phyloP scores from a whole-genome alignment of 2,113 vertebrate genomes.

The Elephantulus edwardii region DNA sequence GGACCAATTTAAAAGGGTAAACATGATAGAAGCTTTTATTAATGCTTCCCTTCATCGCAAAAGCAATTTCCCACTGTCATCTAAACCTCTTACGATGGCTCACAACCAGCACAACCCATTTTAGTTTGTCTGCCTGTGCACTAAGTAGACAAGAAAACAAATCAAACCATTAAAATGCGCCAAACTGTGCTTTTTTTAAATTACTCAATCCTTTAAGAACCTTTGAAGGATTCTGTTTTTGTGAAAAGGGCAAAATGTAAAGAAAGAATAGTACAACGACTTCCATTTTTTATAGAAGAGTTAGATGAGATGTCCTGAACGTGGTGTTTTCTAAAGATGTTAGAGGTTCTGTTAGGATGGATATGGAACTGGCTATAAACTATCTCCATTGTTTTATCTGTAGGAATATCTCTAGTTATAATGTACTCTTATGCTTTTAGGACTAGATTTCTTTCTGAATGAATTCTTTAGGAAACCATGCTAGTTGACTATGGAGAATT shows the following conservation, averaged over 20 bases:
- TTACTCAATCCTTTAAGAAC: constrained; percentile 47
- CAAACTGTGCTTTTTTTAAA: constrained; percentile 52
- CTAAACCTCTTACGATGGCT: constrained; percentile 61
- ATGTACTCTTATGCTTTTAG: background rate
- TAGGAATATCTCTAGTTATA: background rate
- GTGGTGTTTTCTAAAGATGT: background rate
- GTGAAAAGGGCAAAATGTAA: background rate
- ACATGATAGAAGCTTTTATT: constrained; percentile 73
- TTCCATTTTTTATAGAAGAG: constrained; percentile 24
- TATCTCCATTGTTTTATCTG: background rate
- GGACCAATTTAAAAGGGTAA: constrained; percentile 75
- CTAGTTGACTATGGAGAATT: constrained; percentile 7
- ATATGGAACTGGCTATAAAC: background rate
- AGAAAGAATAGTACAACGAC: background rate
- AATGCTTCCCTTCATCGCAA: constrained; percentile 73
- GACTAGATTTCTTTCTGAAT: background rate
- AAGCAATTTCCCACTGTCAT: constrained; percentile 75
- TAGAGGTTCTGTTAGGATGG: background rate
- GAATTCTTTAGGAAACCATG: constrained; percentile 40
- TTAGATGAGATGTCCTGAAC: background rate
- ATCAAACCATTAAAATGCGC: constrained; percentile 74
- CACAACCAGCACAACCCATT: constrained; percentile 56
- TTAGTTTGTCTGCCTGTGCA: constrained; percentile 72
- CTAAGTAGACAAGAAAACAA: constrained; percentile 68
- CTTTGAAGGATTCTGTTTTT: constrained; percentile 4